These are phyloP conservation scores for Lethenteron reissneri DNA, from an alignment of 2,113 vertebrate species.

Conservation along the genomic window DNA sequence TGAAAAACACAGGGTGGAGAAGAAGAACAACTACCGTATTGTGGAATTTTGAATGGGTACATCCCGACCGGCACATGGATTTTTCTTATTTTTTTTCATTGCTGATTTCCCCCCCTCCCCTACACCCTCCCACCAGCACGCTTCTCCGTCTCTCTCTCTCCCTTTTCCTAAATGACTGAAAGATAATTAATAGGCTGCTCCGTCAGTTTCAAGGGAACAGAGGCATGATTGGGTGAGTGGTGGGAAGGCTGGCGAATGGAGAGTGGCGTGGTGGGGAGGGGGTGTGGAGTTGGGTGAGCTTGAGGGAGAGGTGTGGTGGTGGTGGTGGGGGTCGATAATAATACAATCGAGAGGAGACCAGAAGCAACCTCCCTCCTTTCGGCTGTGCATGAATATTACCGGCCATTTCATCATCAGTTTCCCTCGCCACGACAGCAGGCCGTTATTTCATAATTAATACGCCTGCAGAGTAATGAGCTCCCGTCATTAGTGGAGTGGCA, in stretches of 20 bases:
- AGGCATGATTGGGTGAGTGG: too few species aligned
- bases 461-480: constrained; percentile 5
- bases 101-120: too few species aligned
- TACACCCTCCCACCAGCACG: neutral
- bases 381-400: constrained; percentile 5
- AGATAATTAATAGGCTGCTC: constrained; percentile 1
- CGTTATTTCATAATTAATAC: constrained; percentile 7
- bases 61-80: too few species aligned
- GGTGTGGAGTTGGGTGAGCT: too few species aligned
- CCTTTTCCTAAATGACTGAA: constrained; percentile 5
- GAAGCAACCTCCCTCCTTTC: constrained; percentile 4
- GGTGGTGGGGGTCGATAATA: too few species aligned
- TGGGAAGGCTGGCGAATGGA: too few species aligned
- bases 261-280: too few species aligned
- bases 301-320: too few species aligned
- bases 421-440: constrained; percentile 1
- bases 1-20: too few species aligned
- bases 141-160: constrained; percentile 1
- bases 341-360: neutral
- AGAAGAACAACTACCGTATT: too few species aligned
- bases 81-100: too few species aligned
- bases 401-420: constrained; percentile 1
- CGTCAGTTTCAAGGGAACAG: constrained; percentile 1
- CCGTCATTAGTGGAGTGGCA: constrained; percentile 18
- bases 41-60: too few species aligned